Base-by-base conservation (phyloP, 2,797 vertebrate genomes). In the Centroberyx gerrardi region DNA sequence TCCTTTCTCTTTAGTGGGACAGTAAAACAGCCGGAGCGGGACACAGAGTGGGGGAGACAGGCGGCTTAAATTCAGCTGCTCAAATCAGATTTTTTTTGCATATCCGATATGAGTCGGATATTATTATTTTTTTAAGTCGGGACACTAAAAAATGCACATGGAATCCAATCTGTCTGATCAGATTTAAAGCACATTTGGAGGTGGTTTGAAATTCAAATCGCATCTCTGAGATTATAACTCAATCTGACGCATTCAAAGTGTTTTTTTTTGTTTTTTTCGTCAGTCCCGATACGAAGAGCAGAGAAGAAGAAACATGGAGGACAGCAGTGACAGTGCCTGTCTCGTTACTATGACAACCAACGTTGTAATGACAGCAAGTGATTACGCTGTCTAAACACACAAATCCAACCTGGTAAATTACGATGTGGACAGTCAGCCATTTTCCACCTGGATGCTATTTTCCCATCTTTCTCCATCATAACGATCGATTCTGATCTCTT, bases 281-380 rank as follows among this genome's bases (percentile, higher is more conserved):
- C 33, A 36, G 6, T 36, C 33, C 7, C 33, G 6, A 22, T 1
- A 22, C 1, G 22, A 22, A 22, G 22, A 36, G 33, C 33, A 36
- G 33, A 36, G 33, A 36, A 36, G 6, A 36, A 36, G 3, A 36
- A 36, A 36, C 33, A 8, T 7, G 33, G 33, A 36, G 33, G 33
- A 7, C 6, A 36, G 33, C 33, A 8, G 33, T 4, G 33, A 36
- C 4, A 8, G 33, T 4, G 18, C 3, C 53, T 8, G 13, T 17
- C 14, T 9, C n/a, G 55, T 76, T 70, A 59, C 65, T 53, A 58
- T 59, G 66, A 42, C 65, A 44, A 65, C 65, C 38, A 1, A 8
- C 0, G 3, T 4, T 18, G 27, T 3, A 46, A 14, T 4, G 18
- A 42, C 55, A 66, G n/a, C 0, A 49, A 36, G 48, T 58, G 22